phyloP scores from a whole-genome alignment of 2,113 vertebrate species.

The Podocnemis expansa region DNA sequence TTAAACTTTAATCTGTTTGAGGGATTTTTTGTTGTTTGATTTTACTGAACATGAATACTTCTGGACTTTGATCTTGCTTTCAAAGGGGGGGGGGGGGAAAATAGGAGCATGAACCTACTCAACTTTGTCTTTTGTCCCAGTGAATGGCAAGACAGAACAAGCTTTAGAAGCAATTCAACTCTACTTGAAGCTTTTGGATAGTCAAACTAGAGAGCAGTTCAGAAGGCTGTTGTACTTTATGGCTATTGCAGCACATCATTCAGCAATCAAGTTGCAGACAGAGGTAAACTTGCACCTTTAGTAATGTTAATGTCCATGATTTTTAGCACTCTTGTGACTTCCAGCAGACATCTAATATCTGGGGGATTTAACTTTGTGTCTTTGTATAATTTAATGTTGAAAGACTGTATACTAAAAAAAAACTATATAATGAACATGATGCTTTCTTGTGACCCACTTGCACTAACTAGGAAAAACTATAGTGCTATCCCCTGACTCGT shows the following conservation, averaged over 20 bases:
- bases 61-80: neutral
- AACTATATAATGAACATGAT: neutral
- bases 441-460: neutral
- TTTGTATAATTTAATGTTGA: neutral
- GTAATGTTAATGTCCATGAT: neutral
- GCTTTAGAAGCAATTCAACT: constrained; percentile 93
- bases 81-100: neutral
- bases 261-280: constrained; percentile 89
- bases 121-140: constrained; percentile 73
- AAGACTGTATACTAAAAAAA: neutral
- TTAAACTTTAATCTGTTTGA: neutral
- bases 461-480: neutral
- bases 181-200: constrained; percentile 91
- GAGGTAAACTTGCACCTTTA: constrained; percentile 79
- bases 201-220: constrained; percentile 91
- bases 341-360: neutral
- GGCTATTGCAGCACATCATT: constrained; percentile 85
- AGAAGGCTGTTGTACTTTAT: constrained; percentile 93
- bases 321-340: neutral
- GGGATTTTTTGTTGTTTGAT: neutral
- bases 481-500: neutral
- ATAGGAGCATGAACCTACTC: constrained; percentile 7
- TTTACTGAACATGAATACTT: neutral
- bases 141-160: constrained; percentile 93
- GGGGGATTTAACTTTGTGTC: neutral